Evolutionary conservation across 2,888 invertebrate species (phyloP).

Genomic region (Drosophila nr. perissopoda): DNA sequence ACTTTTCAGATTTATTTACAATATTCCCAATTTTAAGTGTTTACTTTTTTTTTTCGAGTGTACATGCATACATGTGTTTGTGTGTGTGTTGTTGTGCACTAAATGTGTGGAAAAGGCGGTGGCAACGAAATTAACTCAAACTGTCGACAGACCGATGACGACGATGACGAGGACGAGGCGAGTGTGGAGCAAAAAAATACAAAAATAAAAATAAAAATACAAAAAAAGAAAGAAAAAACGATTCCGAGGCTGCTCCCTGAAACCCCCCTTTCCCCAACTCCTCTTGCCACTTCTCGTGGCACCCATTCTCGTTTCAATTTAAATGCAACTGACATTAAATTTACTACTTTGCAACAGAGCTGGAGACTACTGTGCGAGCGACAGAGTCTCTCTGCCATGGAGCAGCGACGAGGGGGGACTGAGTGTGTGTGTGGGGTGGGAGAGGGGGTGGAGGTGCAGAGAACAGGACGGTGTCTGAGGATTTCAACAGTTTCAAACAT

Average conservation of each 20-base stretch:
- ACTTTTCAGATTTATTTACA: background rate
- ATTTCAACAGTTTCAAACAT: constrained; percentile 19
- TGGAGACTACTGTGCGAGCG: constrained; percentile 55
- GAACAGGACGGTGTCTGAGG: constrained; percentile 28
- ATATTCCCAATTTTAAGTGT: background rate
- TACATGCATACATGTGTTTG: background rate
- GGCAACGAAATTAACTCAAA: constrained; percentile 74
- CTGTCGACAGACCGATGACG: constrained; percentile 67
- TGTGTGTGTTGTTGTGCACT: constrained; percentile 18
- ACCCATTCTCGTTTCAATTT: constrained; percentile 72
- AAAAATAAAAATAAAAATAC: background rate
- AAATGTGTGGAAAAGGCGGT: constrained; percentile 62
- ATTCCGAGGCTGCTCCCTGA: background rate
- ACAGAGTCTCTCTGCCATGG: background rate
- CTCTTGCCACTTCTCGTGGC: background rate
- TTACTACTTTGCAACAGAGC: constrained; percentile 75
- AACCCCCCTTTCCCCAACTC: background rate
- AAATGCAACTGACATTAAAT: constrained; percentile 81
- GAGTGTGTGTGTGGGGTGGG: background rate
- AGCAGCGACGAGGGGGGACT: background rate
- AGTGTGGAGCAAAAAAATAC: constrained; percentile 5
- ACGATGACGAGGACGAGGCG: constrained; percentile 15
- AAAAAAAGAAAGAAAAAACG: background rate
- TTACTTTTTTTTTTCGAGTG: background rate
- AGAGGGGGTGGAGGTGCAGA: background rate